phyloP scores from a whole-genome alignment of 2,797 vertebrate genomes.

The Clarias fuscus region DNA sequence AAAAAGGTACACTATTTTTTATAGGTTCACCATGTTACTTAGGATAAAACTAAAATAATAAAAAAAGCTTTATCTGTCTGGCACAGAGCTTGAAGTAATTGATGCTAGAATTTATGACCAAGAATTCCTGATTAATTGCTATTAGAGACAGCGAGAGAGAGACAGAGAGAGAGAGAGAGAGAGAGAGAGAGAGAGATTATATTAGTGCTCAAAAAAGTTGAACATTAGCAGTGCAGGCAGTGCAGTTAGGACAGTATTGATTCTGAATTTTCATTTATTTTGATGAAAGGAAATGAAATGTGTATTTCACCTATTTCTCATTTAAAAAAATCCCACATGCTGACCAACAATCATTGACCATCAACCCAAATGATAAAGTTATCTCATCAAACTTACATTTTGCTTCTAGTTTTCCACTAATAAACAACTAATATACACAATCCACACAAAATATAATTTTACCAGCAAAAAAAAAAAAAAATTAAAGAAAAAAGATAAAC shows the following conservation, averaged over 20 bases:
- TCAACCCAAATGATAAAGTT: not conserved
- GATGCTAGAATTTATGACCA: not conserved
- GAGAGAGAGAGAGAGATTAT: not conserved
- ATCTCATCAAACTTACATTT: not conserved
- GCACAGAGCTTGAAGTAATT: not conserved
- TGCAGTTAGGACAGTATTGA: not conserved
- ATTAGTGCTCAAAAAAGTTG: not conserved
- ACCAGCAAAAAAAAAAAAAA: not conserved
- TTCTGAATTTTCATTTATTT: conserved; percentile 19
- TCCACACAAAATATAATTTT: not conserved
- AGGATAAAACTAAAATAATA: no score
- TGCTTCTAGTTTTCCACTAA: no score
- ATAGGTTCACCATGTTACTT: no score
- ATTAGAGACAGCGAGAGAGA: not conserved
- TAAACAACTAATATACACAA: not conserved
- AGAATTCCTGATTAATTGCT: conserved; percentile 5
- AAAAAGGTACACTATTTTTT: not conserved
- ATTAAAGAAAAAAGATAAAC: no score
- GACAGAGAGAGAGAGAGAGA: no score
- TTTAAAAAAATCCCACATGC: not conserved
- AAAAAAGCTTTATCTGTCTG: not conserved
- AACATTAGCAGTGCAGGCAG: not conserved
- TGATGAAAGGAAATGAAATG: conserved; percentile 20
- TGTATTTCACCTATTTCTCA: not conserved
- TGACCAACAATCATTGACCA: not conserved